Conservation (phyloP, 2,797 vertebrate genomes). For the Urophycis tenuis region DNA sequence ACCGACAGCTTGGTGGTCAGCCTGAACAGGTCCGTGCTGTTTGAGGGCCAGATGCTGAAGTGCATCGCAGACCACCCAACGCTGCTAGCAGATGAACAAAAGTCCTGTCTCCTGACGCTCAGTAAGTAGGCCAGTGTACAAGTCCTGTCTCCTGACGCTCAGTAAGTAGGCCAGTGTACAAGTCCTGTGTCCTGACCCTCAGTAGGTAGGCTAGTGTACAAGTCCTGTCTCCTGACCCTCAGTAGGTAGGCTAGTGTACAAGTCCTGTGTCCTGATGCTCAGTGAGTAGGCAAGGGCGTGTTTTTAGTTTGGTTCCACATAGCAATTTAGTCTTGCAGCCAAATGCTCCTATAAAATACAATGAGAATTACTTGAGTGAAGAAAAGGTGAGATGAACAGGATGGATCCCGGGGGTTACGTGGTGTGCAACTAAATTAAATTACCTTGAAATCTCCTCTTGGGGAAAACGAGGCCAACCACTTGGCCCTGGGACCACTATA, state of each 20-base stretch:
- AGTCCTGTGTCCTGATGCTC: no score
- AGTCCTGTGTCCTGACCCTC: conserved; percentile 70
- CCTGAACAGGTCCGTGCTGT: conserved; percentile 69
- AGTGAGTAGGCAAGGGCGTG: no score
- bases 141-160: conserved; percentile 70
- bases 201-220: conserved; percentile 78
- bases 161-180: conserved; percentile 78
- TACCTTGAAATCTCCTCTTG: no score
- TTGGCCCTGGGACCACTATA: not conserved
- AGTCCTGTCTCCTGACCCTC: conserved; percentile 70
- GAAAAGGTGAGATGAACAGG: not conserved
- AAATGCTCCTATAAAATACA: not conserved
- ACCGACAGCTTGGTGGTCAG: conserved; percentile 54
- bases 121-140: conserved; percentile 78
- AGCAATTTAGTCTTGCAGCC: not conserved
- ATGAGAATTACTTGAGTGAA: not conserved
- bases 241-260: conserved; percentile 78
- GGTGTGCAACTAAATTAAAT: not conserved
- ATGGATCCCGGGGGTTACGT: not conserved
- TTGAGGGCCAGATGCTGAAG: conserved; percentile 65
- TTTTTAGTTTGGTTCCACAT: not conserved
- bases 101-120: conserved; percentile 70
- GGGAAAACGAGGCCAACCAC: no score
- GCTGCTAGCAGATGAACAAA: conserved; percentile 30
- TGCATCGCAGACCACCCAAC: conserved; percentile 68